phyloP scores from a whole-genome alignment of 2,888 invertebrate genomes.

The Andrena haemorrhoa region DNA sequence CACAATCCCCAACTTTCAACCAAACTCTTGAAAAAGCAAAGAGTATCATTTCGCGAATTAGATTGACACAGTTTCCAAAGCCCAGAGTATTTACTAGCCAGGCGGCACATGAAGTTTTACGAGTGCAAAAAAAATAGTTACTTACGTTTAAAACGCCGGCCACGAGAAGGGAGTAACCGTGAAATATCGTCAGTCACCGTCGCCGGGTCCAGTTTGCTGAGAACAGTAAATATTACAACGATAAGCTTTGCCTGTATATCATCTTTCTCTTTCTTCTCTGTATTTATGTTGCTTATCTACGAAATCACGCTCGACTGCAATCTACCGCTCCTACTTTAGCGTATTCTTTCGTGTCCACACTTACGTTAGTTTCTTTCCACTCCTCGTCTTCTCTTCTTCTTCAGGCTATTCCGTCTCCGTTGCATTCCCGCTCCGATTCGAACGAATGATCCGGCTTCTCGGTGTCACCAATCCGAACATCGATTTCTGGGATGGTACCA shows the following conservation, averaged over 20 bases:
- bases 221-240: conserved; percentile 76
- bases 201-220: conserved; percentile 73
- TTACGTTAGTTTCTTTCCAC: neutral
- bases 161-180: conserved; percentile 39
- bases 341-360: conserved; percentile 36
- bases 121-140: conserved; percentile 1
- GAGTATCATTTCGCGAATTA: conserved; percentile 26
- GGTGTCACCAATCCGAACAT: neutral
- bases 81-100: conserved; percentile 73
- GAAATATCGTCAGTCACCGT: conserved; percentile 72
- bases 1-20: neutral
- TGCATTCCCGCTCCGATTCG: conserved; percentile 2
- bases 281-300: conserved; percentile 42
- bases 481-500: neutral
- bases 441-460: conserved; percentile 6
- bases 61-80: conserved; percentile 36
- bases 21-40: conserved; percentile 6
- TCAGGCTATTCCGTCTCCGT: conserved; percentile 10
- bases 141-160: conserved; percentile 19
- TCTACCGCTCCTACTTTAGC: conserved; percentile 19
- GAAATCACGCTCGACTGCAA: conserved; percentile 11
- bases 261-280: conserved; percentile 29
- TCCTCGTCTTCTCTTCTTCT: conserved; percentile 34
- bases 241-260: conserved; percentile 50
- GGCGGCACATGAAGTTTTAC: conserved; percentile 62